phyloP scores from a whole-genome alignment of 2,888 invertebrate species.

The Andricus curvator region DNA sequence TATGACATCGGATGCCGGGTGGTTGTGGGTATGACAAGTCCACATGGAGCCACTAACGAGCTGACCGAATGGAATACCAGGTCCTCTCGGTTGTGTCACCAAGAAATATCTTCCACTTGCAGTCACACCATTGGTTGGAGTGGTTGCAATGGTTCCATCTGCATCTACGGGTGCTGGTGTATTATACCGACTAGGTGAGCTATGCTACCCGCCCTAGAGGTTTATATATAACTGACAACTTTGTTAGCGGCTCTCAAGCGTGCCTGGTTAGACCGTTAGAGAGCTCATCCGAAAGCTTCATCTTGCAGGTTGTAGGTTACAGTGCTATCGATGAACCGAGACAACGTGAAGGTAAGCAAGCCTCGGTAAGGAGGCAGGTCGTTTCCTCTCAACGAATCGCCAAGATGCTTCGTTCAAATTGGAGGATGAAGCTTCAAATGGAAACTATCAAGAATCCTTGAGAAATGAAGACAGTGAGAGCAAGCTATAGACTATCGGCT shows the following conservation, averaged over 20 bases:
- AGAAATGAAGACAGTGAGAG: conserved; percentile 17
- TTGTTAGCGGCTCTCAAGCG: conserved; percentile 64
- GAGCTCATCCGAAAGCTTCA: conserved; percentile 48
- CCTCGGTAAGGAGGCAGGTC: conserved; percentile 23
- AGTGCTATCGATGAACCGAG: conserved; percentile 58
- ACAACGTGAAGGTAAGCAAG: conserved; percentile 48
- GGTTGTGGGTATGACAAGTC: conserved; percentile 59
- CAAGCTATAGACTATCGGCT: background rate
- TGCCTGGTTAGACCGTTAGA: conserved; percentile 49
- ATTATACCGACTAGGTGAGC: conserved; percentile 17
- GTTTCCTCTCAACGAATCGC: background rate
- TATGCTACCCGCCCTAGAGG: background rate
- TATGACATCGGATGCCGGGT: conserved; percentile 61
- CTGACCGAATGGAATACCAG: conserved; percentile 53
- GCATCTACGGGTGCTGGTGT: conserved; percentile 48
- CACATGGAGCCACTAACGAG: conserved; percentile 66
- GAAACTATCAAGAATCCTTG: conserved; percentile 12
- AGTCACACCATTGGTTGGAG: conserved; percentile 54
- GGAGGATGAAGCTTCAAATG: conserved; percentile 29
- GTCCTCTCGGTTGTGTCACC: conserved; percentile 63
- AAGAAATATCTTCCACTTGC: conserved; percentile 65
- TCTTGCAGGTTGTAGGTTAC: conserved; percentile 57
- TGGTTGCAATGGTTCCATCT: conserved; percentile 56
- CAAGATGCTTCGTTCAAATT: conserved; percentile 19
- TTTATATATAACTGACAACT: conserved; percentile 64